Evolutionary conservation across 1,140 invertebrate genomes (phyloP), one percentile per base, ranked within the genome.

Genomic region (Theocolax elegans): DNA sequence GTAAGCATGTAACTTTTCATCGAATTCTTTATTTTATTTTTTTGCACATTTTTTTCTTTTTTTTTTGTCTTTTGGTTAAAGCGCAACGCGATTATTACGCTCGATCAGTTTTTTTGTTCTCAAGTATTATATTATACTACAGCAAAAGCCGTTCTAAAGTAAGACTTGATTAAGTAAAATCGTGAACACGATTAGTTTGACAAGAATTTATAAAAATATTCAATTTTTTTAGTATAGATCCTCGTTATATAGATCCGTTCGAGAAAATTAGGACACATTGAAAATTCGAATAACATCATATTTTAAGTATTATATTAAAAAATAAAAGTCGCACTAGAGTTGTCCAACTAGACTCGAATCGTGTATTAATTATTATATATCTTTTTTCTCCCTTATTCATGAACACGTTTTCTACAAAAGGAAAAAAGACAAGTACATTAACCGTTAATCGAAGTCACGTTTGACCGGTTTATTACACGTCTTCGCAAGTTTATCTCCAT

Each of bases 1-100:
- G 25, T 48, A 59, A 69, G 56, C 63, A 58, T 65, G 53, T 67
- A 72, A 64, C 31, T 70, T 60, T 49, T 66, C n/a, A 56, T 62
- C 25, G 13, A 54, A 67, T 75, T 72, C 69, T 72, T 67, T 72
- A n/a, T n/a, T n/a, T 60, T 27, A 9, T 70, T 65, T 67, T 64
- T 59, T 17, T 46, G 62, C 17, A 8, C 13, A 35, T 63, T 71
- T 6, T 51, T n/a, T n/a, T n/a, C n/a, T 35, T 35, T 4, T 35
- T 35, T 35, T 35, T 54, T 29, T 17, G 27, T 31, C 13, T 51
- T 29, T 51, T 51, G 13, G 48, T 40, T 49, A 31, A n/a, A 67
- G 53, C 54, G 29, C 21, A 25, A 13, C 10, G n/a, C n/a, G n/a
- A 15, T 29, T 21, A 23, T n/a, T 19, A 59, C 44, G 29, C 17